Base-by-base conservation (phyloP, 2,888 invertebrate species). In the Minunthozetes semirufus region DNA sequence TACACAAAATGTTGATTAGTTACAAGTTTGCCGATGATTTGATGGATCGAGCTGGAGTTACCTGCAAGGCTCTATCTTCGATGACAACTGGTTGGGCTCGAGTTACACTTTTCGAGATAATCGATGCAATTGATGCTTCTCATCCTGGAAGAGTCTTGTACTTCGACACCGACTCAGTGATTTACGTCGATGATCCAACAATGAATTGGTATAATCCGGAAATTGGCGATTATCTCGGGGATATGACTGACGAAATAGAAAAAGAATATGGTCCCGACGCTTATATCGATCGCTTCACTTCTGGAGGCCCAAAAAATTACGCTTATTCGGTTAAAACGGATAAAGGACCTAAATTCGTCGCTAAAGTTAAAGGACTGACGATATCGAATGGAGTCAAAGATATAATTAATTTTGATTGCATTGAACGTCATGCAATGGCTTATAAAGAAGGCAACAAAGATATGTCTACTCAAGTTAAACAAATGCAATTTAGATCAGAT, bases 151-250 rank as follows among this genome's bases (percentile, higher is more conserved):
- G 81, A 15, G 80, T 80, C 6, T 73, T 83, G 11, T 83, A 83
- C 77, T 82, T 78, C 71, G 82, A 83, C 68, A 83, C 83, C 0
- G 82, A 83, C 75, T 80, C 80, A 1, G 79, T 82, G 4, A 80
- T 83, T 38, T 82, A 79, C 73, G 76, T 78, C 9, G 59, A 72
- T 2, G 33, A 66, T 27, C 29, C 9, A n/a, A 77, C 27, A 29
- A 76, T 72, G 75, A 73, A 19, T 11, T n/a, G 77, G 76, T 74
- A n/a, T 15, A 13, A 77, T 77, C 80, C 80, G 15, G 76, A 79
- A n/a, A 76, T 79, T 0, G 82, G 81, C 27, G 79, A 80, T 72
- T 81, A 77, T 75, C 73, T 82, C n/a, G 81, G 81, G 0, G 81
- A 83, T 70, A 76, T 83, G 77, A 82, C 81, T 0, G 80, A 82